Conservation (phyloP, 1,140 invertebrate genomes). For the Hypothenemus hampei region DNA sequence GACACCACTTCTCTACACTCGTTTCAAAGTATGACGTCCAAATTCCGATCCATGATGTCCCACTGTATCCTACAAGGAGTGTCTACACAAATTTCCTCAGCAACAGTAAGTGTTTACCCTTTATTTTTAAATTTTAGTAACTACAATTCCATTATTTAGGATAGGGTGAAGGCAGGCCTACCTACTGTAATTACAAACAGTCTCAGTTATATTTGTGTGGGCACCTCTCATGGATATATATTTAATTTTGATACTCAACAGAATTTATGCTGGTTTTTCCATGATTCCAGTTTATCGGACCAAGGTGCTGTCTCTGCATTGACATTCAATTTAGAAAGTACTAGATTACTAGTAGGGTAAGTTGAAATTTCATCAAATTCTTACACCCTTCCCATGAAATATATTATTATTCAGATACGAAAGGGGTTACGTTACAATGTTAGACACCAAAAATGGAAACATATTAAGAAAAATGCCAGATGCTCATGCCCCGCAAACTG, state of each 20-base stretch:
- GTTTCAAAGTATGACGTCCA: conserved; percentile 45
- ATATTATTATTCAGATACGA: conserved; percentile 52
- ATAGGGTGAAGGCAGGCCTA: conserved; percentile 82
- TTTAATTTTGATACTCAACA: conserved; percentile 84
- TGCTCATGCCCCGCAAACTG: conserved; percentile 81
- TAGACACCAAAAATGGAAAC: conserved; percentile 71
- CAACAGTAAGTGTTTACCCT: conserved; percentile 64
- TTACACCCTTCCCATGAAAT: not conserved
- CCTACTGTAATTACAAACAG: conserved; percentile 78
- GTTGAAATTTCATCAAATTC: not conserved
- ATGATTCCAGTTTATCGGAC: conserved; percentile 60
- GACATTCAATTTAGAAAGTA: conserved; percentile 83
- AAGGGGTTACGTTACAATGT: conserved; percentile 79
- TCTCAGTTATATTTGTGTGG: conserved; percentile 76
- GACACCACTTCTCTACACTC: conserved; percentile 53
- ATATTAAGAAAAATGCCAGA: conserved; percentile 77
- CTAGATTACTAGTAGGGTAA: conserved; percentile 77
- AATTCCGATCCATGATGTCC: conserved; percentile 66
- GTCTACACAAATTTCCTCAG: conserved; percentile 78
- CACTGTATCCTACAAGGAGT: conserved; percentile 79
- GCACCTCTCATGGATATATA: conserved; percentile 89
- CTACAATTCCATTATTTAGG: conserved; percentile 50
- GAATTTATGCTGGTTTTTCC: conserved; percentile 79
- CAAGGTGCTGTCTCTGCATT: conserved; percentile 81
- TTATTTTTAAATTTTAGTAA: no score